Evolutionary conservation across 2,113 vertebrate species (phyloP).

Genomic region (Setophaga coronata): DNA sequence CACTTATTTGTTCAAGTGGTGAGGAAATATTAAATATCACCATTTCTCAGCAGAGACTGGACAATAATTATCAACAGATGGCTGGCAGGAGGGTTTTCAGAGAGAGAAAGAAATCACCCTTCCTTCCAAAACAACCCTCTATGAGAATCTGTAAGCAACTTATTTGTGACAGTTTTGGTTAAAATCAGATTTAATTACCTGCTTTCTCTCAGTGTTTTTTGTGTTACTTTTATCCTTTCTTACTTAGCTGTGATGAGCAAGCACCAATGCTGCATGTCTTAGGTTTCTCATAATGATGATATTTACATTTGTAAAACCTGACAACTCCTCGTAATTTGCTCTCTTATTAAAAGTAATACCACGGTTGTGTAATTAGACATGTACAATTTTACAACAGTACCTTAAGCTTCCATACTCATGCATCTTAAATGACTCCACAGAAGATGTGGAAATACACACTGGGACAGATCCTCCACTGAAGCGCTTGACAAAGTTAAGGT

Average conservation of each 20-base stretch:
- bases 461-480: neutral
- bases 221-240: neutral
- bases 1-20: conserved; percentile 96
- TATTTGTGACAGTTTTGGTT: conserved; percentile 48
- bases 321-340: neutral
- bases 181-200: conserved; percentile 56
- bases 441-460: neutral
- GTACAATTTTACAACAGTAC: neutral
- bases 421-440: conserved; percentile 12
- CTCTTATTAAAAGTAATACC: neutral
- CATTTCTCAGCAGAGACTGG: conserved; percentile 88
- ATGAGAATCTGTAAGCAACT: conserved; percentile 17
- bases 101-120: conserved; percentile 31
- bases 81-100: conserved; percentile 73
- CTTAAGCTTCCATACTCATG: conserved; percentile 63
- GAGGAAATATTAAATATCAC: conserved; percentile 99
- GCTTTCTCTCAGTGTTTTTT: conserved; percentile 56
- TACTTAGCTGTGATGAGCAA: neutral
- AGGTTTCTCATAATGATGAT: neutral
- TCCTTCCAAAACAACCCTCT: conserved; percentile 4
- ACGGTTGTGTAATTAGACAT: neutral
- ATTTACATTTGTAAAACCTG: neutral
- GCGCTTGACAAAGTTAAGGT: neutral
- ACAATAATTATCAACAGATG: conserved; percentile 96
- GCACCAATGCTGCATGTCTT: neutral